Evolutionary conservation across 2,113 vertebrate genomes (phyloP).

Genomic region (Proterorhinus semilunaris): DNA sequence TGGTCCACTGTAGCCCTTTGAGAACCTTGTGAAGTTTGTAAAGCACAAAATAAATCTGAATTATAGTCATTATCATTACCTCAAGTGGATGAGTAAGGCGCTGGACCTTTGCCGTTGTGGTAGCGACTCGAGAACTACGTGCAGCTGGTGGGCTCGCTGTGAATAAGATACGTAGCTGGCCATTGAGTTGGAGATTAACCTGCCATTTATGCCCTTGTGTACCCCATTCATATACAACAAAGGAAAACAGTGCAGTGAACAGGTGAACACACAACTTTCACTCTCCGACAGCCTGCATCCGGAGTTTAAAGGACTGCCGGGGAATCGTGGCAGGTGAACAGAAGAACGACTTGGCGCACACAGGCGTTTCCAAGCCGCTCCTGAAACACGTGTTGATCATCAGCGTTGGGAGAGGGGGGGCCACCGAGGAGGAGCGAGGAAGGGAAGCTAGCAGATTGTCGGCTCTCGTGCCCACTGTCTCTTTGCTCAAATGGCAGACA

Average conservation of each 20-base stretch:
- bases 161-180: neutral
- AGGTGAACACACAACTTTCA: neutral
- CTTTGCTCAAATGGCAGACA: conserved; percentile 45
- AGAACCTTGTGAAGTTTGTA: too few relatives aligned
- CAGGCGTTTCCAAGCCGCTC: conserved; percentile 47
- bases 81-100: too few relatives aligned
- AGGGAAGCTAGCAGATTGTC: conserved; percentile 47
- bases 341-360: conserved; percentile 37
- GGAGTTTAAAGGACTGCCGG: neutral
- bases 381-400: conserved; percentile 52
- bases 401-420: conserved; percentile 19
- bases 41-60: too few relatives aligned
- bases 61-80: too few relatives aligned
- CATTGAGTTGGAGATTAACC: conserved; percentile 32
- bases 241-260: neutral
- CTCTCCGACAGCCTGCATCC: neutral
- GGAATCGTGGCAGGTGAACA: conserved; percentile 17
- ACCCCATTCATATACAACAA: conserved; percentile 28
- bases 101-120: too few relatives aligned
- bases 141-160: neutral
- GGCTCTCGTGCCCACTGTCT: conserved; percentile 35
- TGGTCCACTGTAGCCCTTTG: too few relatives aligned
- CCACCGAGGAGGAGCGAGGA: too few relatives aligned
- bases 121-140: too few relatives aligned
- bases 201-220: conserved; percentile 28